A percentile compares a stretch with the other conserved stretches of the same genome.
phyloP scores from a whole-genome alignment of 2,888 invertebrate species.

The Diarsia dahlii region DNA sequence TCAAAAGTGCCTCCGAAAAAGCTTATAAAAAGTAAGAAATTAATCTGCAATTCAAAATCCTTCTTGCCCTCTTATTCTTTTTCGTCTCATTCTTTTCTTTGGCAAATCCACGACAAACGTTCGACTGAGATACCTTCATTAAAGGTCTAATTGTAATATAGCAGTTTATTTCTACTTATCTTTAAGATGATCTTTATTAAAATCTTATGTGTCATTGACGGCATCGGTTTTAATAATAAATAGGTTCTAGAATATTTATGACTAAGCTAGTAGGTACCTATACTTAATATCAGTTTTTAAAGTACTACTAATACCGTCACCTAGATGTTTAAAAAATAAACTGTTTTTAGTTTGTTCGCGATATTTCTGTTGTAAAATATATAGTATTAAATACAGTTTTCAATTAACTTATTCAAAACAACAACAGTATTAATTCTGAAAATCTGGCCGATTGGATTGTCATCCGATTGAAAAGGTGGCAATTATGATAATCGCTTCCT shows the following conservation, averaged over 20 bases:
- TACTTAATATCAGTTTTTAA: neutral
- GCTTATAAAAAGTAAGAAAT: conserved; percentile 85
- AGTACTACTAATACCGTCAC: neutral
- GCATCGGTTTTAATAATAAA: neutral
- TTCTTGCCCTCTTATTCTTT: conserved; percentile 77
- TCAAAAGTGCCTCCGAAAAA: conserved; percentile 80
- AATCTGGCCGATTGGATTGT: conserved; percentile 6
- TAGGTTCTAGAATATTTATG: neutral
- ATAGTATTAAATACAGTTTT: conserved; percentile 7
- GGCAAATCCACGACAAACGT: conserved; percentile 74
- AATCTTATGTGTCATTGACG: conserved; percentile 5
- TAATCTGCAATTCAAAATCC: conserved; percentile 86
- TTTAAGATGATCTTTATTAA: conserved; percentile 33
- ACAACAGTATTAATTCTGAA: neutral
- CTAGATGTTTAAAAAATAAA: neutral
- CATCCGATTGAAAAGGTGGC: conserved; percentile 27
- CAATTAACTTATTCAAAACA: conserved; percentile 1
- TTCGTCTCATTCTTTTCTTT: conserved; percentile 73
- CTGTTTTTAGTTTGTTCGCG: conserved; percentile 9
- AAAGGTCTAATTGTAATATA: conserved; percentile 66
- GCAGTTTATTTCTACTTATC: conserved; percentile 56
- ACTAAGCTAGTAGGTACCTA: neutral
- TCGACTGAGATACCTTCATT: conserved; percentile 64
- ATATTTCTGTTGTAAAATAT: conserved; percentile 3
- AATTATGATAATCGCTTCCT: conserved; percentile 25